phyloP scores from a whole-genome alignment of 2,888 invertebrate species.

The Lydus trimaculatus region DNA sequence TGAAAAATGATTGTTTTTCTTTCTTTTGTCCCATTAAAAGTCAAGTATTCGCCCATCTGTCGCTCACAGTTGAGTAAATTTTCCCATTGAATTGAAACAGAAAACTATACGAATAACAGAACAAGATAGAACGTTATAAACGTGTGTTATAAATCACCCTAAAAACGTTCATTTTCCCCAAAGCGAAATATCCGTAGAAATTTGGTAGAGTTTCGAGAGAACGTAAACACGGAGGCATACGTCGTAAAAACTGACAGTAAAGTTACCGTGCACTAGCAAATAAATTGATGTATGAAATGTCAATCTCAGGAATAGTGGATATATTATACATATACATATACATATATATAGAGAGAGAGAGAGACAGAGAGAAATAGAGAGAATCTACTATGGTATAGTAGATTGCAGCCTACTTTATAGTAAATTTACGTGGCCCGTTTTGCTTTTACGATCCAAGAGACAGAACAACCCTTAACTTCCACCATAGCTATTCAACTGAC shows the following conservation, averaged over 20 bases:
- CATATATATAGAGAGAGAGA: background rate
- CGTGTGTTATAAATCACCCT: conserved; percentile 2
- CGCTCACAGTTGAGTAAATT: background rate
- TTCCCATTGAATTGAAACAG: background rate
- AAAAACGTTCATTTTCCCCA: conserved; percentile 7
- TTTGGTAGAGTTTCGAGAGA: conserved; percentile 10
- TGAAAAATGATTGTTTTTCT: background rate
- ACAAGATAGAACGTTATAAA: background rate
- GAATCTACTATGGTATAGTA: background rate
- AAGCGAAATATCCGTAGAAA: conserved; percentile 12
- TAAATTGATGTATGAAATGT: conserved; percentile 54
- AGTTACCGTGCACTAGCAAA: conserved; percentile 41
- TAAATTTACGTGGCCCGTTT: conserved; percentile 44
- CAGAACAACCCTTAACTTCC: conserved; percentile 14
- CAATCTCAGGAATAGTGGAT: conserved; percentile 51
- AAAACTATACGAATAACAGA: background rate
- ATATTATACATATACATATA: conserved; percentile 34
- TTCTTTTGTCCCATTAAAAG: background rate
- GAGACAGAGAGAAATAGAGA: no score
- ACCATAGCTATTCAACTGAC: conserved; percentile 2
- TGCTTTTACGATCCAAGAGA: conserved; percentile 35
- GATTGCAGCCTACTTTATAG: conserved; percentile 48
- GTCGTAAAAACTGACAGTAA: conserved; percentile 42
- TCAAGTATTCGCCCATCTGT: background rate
- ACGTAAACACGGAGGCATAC: conserved; percentile 24